Evolutionary conservation across 1,140 invertebrate genomes (phyloP).

Genomic region (Globodera ellingtonae): DNA sequence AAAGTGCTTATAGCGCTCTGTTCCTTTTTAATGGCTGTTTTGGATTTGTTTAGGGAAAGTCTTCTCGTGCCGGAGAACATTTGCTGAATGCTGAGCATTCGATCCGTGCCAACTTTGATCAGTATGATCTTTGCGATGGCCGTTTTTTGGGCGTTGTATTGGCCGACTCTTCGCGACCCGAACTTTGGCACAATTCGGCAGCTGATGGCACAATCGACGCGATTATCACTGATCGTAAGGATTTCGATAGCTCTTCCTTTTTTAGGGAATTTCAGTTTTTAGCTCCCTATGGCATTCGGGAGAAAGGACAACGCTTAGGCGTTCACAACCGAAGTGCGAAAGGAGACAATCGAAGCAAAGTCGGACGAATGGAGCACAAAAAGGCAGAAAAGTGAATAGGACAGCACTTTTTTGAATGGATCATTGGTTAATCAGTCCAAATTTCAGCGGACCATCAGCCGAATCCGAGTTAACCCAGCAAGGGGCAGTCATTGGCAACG

Average conservation of each 20-base stretch:
- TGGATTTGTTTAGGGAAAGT: conserved; percentile 56
- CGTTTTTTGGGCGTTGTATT: conserved; percentile 66
- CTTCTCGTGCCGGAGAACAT: conserved; percentile 66
- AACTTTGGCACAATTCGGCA: conserved; percentile 64
- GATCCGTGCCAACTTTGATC: conserved; percentile 67
- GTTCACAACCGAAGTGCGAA: conserved; percentile 42
- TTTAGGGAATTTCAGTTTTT: conserved; percentile 1
- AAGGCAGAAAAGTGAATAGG: background rate
- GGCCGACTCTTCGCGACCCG: conserved; percentile 67
- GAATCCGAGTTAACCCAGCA: conserved; percentile 33
- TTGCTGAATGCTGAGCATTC: conserved; percentile 65
- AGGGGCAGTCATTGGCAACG: conserved; percentile 48
- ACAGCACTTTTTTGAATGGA: too few relatives aligned
- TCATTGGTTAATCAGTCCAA: background rate
- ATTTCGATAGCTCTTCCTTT: background rate
- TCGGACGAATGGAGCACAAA: background rate
- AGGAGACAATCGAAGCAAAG: conserved; percentile 28
- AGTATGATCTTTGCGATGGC: conserved; percentile 66
- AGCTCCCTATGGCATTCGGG: conserved; percentile 70
- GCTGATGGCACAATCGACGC: conserved; percentile 59
- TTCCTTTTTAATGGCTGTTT: conserved; percentile 3
- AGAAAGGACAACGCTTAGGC: conserved; percentile 62
- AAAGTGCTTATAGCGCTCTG: conserved; percentile 31
- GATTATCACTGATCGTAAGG: conserved; percentile 68
- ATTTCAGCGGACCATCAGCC: background rate